Evolutionary conservation across 2,888 invertebrate species (phyloP), one percentile per base, ranked within the genome.

Genomic region (Augochlorella aurata): DNA sequence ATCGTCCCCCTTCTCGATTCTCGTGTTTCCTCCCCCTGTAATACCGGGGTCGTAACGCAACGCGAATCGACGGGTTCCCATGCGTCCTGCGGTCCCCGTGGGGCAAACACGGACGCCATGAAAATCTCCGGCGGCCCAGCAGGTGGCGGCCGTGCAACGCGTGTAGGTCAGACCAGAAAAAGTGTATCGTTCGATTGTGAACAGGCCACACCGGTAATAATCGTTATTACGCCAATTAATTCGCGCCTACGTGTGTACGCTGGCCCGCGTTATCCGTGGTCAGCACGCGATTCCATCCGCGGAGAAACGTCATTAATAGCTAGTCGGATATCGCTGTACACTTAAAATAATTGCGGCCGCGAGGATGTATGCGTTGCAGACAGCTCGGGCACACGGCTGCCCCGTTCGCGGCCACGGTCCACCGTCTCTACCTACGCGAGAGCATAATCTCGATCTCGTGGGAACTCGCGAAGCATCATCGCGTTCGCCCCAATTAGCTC

Each of bases 271-370:
- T 84, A 85, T 88, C 83, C 81, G 79, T 79, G 81, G 83, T 83
- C 87, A 87, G 84, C 88, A 88, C 89, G 88, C 88, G 89, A 88
- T 88, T 88, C 78, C 84, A 77, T 88, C 88, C 66, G 65, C 85
- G 16, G 18, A 83, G 85, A 85, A 87, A 88, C 85, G 87, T 88
- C 89, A 88, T 88, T 88, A 88, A 88, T 88, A 88, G 89, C 87
- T 84, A 85, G 85, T 87, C 83, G 84, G 84, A 85, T 88, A 88
- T 88, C 83, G 83, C 85, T 74, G 77, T 83, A 87, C 89, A 88
- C 87, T 88, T 88, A 88, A 88, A 88, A 84, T 88, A 88, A 88
- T 88, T 89, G 85, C 85, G 79, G 54, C 80, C 63, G 38, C 74
- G 77, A 29, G 54, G 77, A 65, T 68, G 69, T 76, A 49, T 70